Evolutionary conservation across 2,113 vertebrate genomes (phyloP).

Genomic region (Polypterus senegalus): DNA sequence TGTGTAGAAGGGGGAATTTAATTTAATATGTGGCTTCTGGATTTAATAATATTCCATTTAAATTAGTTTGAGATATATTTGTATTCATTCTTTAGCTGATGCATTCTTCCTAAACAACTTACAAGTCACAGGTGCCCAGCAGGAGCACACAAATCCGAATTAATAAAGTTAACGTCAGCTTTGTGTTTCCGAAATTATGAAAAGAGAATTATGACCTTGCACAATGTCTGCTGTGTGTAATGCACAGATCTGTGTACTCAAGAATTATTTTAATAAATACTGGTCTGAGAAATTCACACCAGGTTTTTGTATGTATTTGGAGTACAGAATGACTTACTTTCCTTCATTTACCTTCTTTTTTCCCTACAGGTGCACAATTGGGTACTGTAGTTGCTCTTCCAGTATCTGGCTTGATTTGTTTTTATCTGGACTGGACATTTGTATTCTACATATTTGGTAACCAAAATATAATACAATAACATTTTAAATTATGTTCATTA

Average conservation of each 20-base stretch:
- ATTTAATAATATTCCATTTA: no score
- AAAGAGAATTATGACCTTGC: neutral
- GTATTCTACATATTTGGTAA: slow-evolving; percentile 96
- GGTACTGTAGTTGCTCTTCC: slow-evolving; percentile 88
- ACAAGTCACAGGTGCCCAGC: no score
- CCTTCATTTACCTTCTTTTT: neutral
- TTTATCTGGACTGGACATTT: slow-evolving; percentile 85
- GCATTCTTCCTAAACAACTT: no score
- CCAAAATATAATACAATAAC: neutral
- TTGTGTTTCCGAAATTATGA: neutral
- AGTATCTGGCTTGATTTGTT: slow-evolving; percentile 83
- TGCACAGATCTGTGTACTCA: no score
- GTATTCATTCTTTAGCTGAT: no score
- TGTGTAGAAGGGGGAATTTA: no score
- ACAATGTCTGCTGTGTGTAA: no score
- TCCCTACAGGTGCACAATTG: slow-evolving; percentile 72
- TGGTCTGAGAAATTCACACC: neutral
- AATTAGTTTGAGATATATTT: no score
- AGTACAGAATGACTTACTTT: neutral
- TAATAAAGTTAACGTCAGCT: neutral
- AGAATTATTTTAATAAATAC: no score
- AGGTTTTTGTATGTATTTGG: neutral
- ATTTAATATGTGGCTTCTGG: no score
- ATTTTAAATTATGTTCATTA: no score
- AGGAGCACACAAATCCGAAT: no score